Conservation (phyloP, 2,113 vertebrate genomes). For the Corythornis madagascariensis region DNA sequence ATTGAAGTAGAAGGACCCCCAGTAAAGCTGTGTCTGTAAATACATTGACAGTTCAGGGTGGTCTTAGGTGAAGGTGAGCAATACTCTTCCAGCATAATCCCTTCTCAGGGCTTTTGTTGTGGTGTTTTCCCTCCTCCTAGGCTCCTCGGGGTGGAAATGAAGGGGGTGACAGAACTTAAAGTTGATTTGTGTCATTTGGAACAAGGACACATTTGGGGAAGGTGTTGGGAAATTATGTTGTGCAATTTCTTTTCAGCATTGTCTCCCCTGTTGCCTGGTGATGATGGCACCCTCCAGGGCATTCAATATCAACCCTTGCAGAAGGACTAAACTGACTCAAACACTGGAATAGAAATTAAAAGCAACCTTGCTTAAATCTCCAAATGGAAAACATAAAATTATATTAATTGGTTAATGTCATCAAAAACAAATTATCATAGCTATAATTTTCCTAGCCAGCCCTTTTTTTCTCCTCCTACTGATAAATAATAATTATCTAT, state of each 20-base stretch:
- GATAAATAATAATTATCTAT: slow-evolving; percentile 71
- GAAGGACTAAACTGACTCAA: not conserved
- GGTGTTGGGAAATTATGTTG: not conserved
- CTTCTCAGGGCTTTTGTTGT: not conserved
- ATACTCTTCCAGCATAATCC: not conserved
- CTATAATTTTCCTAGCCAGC: slow-evolving; percentile 58
- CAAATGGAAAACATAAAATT: slow-evolving; percentile 61
- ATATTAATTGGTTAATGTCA: slow-evolving; percentile 58
- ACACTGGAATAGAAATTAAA: slow-evolving; percentile 19
- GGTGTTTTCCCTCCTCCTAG: not conserved
- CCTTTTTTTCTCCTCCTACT: not conserved
- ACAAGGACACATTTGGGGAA: not conserved
- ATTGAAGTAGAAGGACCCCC: not conserved
- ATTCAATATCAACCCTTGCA: not conserved
- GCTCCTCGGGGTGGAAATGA: not conserved
- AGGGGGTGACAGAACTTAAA: not conserved
- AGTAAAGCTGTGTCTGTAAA: not conserved
- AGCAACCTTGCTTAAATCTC: slow-evolving; percentile 18
- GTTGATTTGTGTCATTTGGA: not conserved
- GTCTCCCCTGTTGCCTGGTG: not conserved
- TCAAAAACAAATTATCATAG: slow-evolving; percentile 61
- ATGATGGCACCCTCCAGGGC: slow-evolving; percentile 4
- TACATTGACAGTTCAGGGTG: not conserved
- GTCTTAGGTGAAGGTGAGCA: not conserved
- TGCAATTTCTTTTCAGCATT: not conserved